Evolutionary conservation across 2,113 vertebrate species (phyloP).

Genomic region (Oreotragus oreotragus): DNA sequence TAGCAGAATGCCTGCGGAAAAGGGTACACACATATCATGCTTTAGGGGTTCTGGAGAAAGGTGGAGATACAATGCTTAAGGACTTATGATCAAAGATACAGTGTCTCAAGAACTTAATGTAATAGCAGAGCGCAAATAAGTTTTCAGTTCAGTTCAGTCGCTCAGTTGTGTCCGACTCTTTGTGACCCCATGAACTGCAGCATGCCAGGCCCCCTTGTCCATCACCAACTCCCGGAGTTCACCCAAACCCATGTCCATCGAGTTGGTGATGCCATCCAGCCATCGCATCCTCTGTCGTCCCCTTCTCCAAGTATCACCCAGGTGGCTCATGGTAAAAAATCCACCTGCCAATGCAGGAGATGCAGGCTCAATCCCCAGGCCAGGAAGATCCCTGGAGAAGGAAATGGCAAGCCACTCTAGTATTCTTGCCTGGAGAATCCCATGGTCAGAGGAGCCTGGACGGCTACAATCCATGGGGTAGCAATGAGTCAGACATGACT

Average conservation of each 20-base stretch:
- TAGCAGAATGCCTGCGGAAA: neutral
- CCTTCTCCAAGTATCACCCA: neutral
- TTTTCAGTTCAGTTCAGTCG: neutral
- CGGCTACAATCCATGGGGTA: neutral
- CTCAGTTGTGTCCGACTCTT: neutral
- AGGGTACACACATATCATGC: neutral
- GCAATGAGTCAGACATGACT: neutral
- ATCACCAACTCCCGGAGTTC: too few species aligned
- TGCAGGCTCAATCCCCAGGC: neutral
- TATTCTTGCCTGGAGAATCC: neutral
- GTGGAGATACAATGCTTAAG: neutral
- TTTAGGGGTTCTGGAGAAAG: neutral
- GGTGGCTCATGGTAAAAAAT: neutral
- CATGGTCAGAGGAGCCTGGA: neutral
- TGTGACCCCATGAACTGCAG: neutral
- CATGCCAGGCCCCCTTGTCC: too few species aligned
- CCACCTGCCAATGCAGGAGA: neutral
- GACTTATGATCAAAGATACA: neutral
- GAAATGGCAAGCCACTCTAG: neutral
- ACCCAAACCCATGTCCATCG: too few species aligned
- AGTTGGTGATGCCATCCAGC: too few species aligned
- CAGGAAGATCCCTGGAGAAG: neutral
- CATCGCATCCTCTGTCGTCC: too few species aligned
- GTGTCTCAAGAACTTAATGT: neutral
- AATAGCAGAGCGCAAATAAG: neutral